Evolutionary conservation across 1,140 invertebrate genomes (phyloP), one percentile per base, ranked within the genome.

Genomic region (Zaprionus gabonicus): DNA sequence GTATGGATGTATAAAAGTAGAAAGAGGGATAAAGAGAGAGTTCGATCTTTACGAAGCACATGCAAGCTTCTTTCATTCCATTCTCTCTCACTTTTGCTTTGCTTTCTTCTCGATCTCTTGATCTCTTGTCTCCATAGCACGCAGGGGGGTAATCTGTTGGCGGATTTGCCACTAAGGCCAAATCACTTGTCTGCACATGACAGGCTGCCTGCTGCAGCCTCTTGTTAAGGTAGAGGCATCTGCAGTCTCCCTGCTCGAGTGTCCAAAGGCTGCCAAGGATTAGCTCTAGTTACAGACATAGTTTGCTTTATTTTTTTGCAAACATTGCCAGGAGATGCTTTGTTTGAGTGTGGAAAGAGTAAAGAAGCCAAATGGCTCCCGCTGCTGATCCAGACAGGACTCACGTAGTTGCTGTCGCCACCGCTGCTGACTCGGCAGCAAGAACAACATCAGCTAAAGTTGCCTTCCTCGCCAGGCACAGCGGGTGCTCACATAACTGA

Each of bases 251-350:
- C 28, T 6, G 12, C 10, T 10, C 23, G 17, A 46, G 56, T 60
- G 13, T 27, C 38, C 56, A 20, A 60, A 60, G 38, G n/a, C 57
- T 17, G 46, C 12, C 25, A 12, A 34, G 41, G 55, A 66, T 67
- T 67, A 66, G 41, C 63, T 67, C 25, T 67, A 58, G 65, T 66
- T 66, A 57, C 64, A 57, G 31, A 66, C 55, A 58, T 36, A 34
- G 44, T 28, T 15, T 46, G 20, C 55, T 34, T 7, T 15, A 34
- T 17, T 41, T 34, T 17, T 36, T 17, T 60, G 31, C 36, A 6
- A 13, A 4, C 12, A 17, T 38, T 59, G 13, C 34, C 28, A 3
- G 4, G 34, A 31, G 0, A 6, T 28, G 38, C 13, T 41, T 34
- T 73, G 64, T 55, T 10, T 36, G 41, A 44, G 38, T 36, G 31